Base-by-base conservation (phyloP, 2,888 invertebrate genomes). In the Synergus laeviventris region DNA sequence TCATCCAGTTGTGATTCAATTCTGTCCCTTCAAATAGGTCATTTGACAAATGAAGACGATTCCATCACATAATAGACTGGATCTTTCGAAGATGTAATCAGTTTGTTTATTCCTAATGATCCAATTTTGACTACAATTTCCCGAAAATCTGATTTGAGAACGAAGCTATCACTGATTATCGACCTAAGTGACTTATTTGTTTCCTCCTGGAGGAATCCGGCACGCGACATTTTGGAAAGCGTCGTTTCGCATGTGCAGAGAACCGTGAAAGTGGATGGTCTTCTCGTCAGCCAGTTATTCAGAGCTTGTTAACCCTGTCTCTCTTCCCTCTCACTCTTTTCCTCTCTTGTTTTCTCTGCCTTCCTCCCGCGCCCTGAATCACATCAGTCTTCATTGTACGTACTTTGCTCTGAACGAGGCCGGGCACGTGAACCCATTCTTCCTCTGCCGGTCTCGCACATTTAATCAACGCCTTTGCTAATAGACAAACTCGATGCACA, bases 381-480 rank as follows among this genome's bases (percentile, higher is more conserved):
- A 80, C 85, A 87, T 88, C 87, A 84, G 86, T 86, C 87, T 86
- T 87, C 87, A 87, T 86, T 86, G 82, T 82, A 80, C 80, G 80
- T 83, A 84, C 86, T 85, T 84, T 83, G 76, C 77, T 75, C 75
- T 56, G 38, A 79, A 60, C 74, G 77, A 81, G 81, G 82, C 77
- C 74, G 70, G 81, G 81, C 83, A 86, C 85, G 85, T 83, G 84
- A 80, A 79, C 80, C 83, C 82, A 87, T 86, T 82, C 82, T 83
- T 86, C 87, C 84, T 62, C 78, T 76, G 74, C 75, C 66, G 76
- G 79, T 79, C 83, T 80, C 81, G 79, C 83, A 85, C 86, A 87
- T 89, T 89, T 89, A 89, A 89, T 89, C 88, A 89, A 89, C 89
- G 89, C 89, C 87, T 87, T 84, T 82, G 86, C 86, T 89, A 89